Evolutionary conservation across 2,113 vertebrate genomes (phyloP).

Genomic region (Neolamprologus fasciatus): DNA sequence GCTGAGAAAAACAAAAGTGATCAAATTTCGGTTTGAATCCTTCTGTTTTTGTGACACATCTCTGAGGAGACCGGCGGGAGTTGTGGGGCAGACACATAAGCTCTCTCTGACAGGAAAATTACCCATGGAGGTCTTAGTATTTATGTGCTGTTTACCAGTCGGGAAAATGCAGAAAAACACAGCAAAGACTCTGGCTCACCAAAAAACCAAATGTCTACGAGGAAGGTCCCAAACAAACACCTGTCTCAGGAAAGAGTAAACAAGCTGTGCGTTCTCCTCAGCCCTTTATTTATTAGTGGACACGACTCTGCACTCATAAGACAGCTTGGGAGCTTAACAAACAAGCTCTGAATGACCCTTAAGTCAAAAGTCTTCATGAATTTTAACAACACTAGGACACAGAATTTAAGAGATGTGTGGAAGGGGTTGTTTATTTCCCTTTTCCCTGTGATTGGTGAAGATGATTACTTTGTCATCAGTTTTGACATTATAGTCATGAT

Average conservation of each 20-base stretch:
- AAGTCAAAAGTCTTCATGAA: neutral
- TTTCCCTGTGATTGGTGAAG: neutral
- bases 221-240: slow-evolving; percentile 20
- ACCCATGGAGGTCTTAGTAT: slow-evolving; percentile 20
- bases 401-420: neutral
- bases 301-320: neutral
- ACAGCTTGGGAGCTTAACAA: neutral
- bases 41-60: slow-evolving; percentile 30
- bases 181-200: neutral
- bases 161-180: neutral
- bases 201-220: neutral
- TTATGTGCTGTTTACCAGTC: slow-evolving; percentile 6
- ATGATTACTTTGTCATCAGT: neutral
- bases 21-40: slow-evolving; percentile 26
- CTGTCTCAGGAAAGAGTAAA: slow-evolving; percentile 1
- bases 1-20: slow-evolving; percentile 40
- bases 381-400: neutral
- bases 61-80: neutral
- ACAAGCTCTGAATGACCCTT: neutral
- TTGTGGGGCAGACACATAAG: slow-evolving; percentile 22
- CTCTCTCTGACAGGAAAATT: slow-evolving; percentile 46
- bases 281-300: neutral
- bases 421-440: neutral
- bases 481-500: neutral
- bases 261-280: neutral